Percentiles rank a stretch among this genome's conserved stretches.
phyloP scores from a whole-genome alignment of 2,113 vertebrate species.

The zebrafish (Danio rerio) region GRCz12tu NC_133181.1:56280001-56280500 shows the following conservation, averaged over 20 bases:
- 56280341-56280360: neutral
- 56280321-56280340: slow-evolving; percentile 33
- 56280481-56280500: slow-evolving; percentile 33
- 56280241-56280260: neutral
- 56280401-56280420: slow-evolving; percentile 30
- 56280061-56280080: too few relatives aligned
- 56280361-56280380: slow-evolving; percentile 1
- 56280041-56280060: too few relatives aligned
- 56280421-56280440: slow-evolving; percentile 3
- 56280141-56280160: too few relatives aligned
- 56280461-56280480: slow-evolving; percentile 43
- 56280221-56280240: neutral
- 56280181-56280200: too few relatives aligned
- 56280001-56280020: too few relatives aligned
- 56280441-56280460: slow-evolving; percentile 29
- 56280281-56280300: neutral
- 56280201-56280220: too few relatives aligned
- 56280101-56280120: too few relatives aligned
- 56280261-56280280: slow-evolving; percentile 26
- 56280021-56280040: too few relatives aligned
- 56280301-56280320: neutral
- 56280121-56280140: too few relatives aligned
- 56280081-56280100: too few relatives aligned
- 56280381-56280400: slow-evolving; percentile 29
- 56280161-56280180: too few relatives aligned